Evolutionary conservation across 23 tunicate species (phyloP), one percentile per base, ranked within the genome.

Genomic region (Ascidia mentula): DNA sequence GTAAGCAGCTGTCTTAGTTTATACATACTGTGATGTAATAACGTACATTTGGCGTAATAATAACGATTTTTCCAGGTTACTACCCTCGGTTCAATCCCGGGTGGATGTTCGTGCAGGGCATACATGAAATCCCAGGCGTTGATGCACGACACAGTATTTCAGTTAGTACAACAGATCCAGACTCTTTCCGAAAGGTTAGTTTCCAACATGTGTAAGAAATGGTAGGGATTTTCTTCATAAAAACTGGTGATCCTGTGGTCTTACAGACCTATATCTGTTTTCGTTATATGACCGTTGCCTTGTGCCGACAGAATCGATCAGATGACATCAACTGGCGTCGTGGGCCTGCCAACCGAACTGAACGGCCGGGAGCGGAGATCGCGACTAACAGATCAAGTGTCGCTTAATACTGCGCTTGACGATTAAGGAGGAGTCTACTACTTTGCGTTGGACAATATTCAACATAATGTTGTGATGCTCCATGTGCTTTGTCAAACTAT

Each of bases 141-240:
- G 18, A 87, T 87, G 91, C 91, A 87, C 37, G 36, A 69, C 15
- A 42, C 82, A 36, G 34, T 87, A 42, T 28, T 72, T 22, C 60
- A 87, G 24, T 69, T 87, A 60, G 74, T 87, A 39, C 59, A 69
- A 24, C 40, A 74, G 77, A 87, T 87, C 1, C 65, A 81, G 17
- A 37, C 17, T 13, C 61, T 87, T 18, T 46, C 85, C 36, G 33
- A 76, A 81, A 80, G 74, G 91, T 87, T 74, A 79, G 85, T 0
- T 3, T 5, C 22, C 1, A 1, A 53, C 13, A 20, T 53, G 65
- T 53, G n/a, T n/a, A n/a, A n/a, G n/a, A n/a, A n/a, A n/a, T n/a
- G n/a, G n/a, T n/a, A n/a, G n/a, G n/a, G n/a, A n/a, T n/a, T n/a
- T n/a, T n/a, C n/a, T n/a, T n/a, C n/a, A n/a, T n/a, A n/a, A n/a